phyloP scores from a whole-genome alignment of 2,888 invertebrate genomes.

The Cactoblastis cactorum region DNA sequence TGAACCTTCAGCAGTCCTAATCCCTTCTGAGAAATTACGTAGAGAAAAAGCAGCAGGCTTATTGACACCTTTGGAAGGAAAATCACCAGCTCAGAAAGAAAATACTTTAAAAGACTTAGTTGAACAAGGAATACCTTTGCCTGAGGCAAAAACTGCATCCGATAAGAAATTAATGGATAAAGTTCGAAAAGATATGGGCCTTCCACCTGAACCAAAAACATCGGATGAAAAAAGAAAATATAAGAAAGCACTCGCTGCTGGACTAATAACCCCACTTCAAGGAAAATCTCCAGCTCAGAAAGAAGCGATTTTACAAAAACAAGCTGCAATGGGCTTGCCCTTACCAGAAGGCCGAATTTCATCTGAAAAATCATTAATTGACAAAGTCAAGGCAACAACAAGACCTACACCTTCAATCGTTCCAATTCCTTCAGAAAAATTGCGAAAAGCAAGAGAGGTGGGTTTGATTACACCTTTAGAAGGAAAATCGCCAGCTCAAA shows the following conservation, averaged over 20 bases:
- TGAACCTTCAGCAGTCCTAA: conserved; percentile 11
- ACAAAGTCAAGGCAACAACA: conserved; percentile 12
- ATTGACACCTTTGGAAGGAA: conserved; percentile 18
- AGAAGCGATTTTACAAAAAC: conserved; percentile 16
- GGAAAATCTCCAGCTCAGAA: conserved; percentile 17
- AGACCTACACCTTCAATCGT: background rate
- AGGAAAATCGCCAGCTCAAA: conserved; percentile 23
- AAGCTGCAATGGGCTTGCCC: conserved; percentile 12
- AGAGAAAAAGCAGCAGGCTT: conserved; percentile 20
- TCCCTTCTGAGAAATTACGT: conserved; percentile 21
- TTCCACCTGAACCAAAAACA: conserved; percentile 21
- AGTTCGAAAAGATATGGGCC: conserved; percentile 16
- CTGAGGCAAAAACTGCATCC: conserved; percentile 15
- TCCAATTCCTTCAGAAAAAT: conserved; percentile 16
- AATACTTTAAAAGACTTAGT: conserved; percentile 17
- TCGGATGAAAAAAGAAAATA: conserved; percentile 17
- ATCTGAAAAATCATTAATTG: conserved; percentile 19
- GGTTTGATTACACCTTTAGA: conserved; percentile 23
- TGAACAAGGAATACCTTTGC: conserved; percentile 13
- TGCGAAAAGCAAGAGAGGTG: conserved; percentile 15
- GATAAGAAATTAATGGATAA: conserved; percentile 19
- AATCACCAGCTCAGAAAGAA: conserved; percentile 19
- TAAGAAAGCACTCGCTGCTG: conserved; percentile 14
- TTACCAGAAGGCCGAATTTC: conserved; percentile 18
- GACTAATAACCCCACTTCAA: conserved; percentile 16